Evolutionary conservation across 2,113 vertebrate genomes (phyloP), one percentile per base, ranked within the genome.

Genomic region (Xiphorhynchus elegans): DNA sequence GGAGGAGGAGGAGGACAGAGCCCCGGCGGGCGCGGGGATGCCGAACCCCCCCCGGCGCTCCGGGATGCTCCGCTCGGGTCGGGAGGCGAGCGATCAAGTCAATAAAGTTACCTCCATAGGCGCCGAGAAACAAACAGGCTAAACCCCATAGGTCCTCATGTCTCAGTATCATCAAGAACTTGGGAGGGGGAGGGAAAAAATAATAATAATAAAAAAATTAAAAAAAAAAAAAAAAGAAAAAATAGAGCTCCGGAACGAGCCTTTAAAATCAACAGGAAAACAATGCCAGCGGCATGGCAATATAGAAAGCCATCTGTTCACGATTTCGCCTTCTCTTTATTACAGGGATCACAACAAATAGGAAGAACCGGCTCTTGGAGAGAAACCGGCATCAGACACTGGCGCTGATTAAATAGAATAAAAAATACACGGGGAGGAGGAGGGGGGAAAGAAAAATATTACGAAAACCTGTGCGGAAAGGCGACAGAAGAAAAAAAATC

Each of bases 41-140:
- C 68, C 85, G 68, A 70, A 40, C 56, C 68, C 64, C 77, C 46
- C 89, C 64, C 78, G 86, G 83, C 60, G 78, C 78, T 92, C 50
- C 17, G 92, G 86, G n/a, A 49, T 29, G 63, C 92, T 95, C 76
- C 95, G 35, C 49, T 79, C 58, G 95, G 87, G 11, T 89, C 72
- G 92, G 84, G 76, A 72, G 74, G 77, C 77, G 73, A 78, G 82
- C 93, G 77, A 85, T 80, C 87, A 91, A 96, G 96, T 94, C 96
- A 70, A 86, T 88, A 96, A 96, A 94, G 96, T 97, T 96, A 94
- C 69, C 95, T 91, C 90, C 91, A 94, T 95, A 94, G 93, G 92
- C 96, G 93, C 92, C 68, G 56, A 17, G 90, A 42, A 79, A 88
- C n/a, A 64, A 86, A 59, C 59, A 58, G 90, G 42, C 93, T 91